Evolutionary conservation across 2,888 invertebrate species (phyloP).

Genomic region (Caenorhabditis virilis): DNA sequence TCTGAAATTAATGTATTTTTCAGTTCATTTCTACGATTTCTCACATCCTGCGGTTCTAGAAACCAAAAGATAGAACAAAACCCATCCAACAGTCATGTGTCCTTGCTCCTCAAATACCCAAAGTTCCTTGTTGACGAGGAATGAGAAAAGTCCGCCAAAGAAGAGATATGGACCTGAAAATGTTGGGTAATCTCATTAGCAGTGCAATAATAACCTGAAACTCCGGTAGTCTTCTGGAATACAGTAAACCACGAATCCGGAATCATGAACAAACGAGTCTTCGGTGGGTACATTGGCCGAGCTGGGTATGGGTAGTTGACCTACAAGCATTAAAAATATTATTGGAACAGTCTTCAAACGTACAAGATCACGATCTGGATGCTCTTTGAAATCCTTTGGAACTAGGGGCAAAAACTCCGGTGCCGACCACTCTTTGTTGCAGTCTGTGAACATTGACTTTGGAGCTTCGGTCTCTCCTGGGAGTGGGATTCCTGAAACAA

Average conservation of each 20-base stretch:
- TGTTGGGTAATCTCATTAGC: constrained; percentile 58
- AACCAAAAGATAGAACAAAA: constrained; percentile 61
- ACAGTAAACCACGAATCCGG: constrained; percentile 94
- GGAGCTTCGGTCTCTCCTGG: constrained; percentile 55
- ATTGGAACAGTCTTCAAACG: not conserved
- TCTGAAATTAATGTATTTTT: constrained; percentile 34
- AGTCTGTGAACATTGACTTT: constrained; percentile 62
- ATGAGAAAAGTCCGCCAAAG: constrained; percentile 81
- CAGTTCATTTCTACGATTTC: not conserved
- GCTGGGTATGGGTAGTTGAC: constrained; percentile 79
- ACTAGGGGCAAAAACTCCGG: constrained; percentile 60
- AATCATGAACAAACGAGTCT: constrained; percentile 83
- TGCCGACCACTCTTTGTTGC: constrained; percentile 61
- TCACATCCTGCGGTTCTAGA: constrained; percentile 60
- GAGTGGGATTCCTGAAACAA: constrained; percentile 50
- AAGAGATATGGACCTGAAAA: constrained; percentile 88
- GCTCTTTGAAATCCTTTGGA: constrained; percentile 69
- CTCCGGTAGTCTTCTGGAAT: constrained; percentile 90
- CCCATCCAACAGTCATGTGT: constrained; percentile 62
- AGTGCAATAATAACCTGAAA: too few relatives aligned
- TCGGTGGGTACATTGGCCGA: constrained; percentile 77
- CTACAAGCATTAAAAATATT: constrained; percentile 23
- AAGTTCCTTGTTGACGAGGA: constrained; percentile 89
- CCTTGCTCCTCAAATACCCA: constrained; percentile 88
- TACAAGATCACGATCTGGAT: constrained; percentile 76